Conservation (phyloP, 64 coral and sea anemone species). For the Montipora efflorescens region DNA sequence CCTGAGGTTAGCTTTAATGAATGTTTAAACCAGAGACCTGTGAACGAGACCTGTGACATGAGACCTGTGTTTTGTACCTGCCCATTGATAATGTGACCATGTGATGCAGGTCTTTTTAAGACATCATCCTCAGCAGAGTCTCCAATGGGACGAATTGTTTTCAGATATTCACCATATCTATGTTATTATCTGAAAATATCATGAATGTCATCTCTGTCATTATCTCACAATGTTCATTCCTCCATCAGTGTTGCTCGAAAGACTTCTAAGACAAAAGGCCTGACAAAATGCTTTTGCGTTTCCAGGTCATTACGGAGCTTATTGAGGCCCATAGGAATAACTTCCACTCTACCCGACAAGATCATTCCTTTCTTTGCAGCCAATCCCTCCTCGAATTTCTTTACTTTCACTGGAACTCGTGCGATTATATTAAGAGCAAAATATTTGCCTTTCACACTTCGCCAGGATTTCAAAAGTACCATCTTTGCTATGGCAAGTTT, state of each 20-base stretch:
- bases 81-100: too few relatives aligned
- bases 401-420: conserved; percentile 86
- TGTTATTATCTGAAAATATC: too few relatives aligned
- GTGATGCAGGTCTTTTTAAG: too few relatives aligned
- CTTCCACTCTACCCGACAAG: conserved; percentile 79
- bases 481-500: conserved; percentile 77
- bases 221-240: conserved; percentile 18
- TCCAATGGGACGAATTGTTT: too few relatives aligned
- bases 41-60: too few relatives aligned
- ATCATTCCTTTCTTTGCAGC: conserved; percentile 80
- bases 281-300: conserved; percentile 84
- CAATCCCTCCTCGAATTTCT: conserved; percentile 82
- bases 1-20: too few relatives aligned
- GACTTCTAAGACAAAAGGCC: conserved; percentile 85
- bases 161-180: too few relatives aligned
- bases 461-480: conserved; percentile 79
- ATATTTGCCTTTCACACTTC: conserved; percentile 90
- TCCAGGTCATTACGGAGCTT: conserved; percentile 83
- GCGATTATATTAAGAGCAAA: conserved; percentile 84
- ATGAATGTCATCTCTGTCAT: too few relatives aligned
- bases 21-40: too few relatives aligned
- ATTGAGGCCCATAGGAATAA: conserved; percentile 80
- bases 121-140: too few relatives aligned
- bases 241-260: conserved; percentile 60
- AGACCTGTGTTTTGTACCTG: too few relatives aligned